Base-by-base conservation (phyloP, 2,888 invertebrate genomes). In the Entomobrya proxima region DNA sequence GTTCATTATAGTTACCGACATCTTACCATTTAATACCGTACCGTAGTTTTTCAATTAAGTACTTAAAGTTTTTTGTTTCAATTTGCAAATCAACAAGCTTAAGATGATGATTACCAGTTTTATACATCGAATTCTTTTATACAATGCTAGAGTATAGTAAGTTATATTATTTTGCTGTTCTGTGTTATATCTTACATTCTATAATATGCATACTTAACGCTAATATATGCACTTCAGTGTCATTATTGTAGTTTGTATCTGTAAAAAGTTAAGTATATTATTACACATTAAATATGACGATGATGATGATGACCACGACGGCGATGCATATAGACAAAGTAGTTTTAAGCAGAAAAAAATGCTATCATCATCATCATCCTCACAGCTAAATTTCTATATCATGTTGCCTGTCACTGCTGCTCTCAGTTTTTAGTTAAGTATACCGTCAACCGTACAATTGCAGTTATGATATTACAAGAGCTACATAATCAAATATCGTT, bases 141-240 rank as follows among this genome's bases (percentile, higher is more conserved):
- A 64, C 50, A 64, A 64, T 75, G 55, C 75, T 55, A 9, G 18
- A 55, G 35, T 21, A 67, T 24, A 67, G 18, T 55, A 50, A 52
- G 32, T 35, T 69, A 27, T 18, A 79, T 37, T 37, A 37, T 11
- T 58, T 55, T 24, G 9, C 37, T 47, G 61, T 50, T n/a, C 30
- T 69, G 24, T 47, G 35, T 44, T 75, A 40, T 0, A 18, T 32
- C 67, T 75, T 21, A 69, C 69, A 11, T 44, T 69, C 27, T 69
- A 11, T 35, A 18, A 64, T 69, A 69, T 32, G 9, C 69, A 44
- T 24, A 50, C 47, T 21, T 50, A 74, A 37, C 50, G 35, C 13
- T 75, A 75, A 52, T 75, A 35, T 77, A 82, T 82, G 81, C 67
- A 80, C 79, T 55, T 72, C 24, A 80, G 40, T 80, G 35, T n/a